Conservation (phyloP, 1,140 invertebrate genomes). For the Oncopodura yosiiana region DNA sequence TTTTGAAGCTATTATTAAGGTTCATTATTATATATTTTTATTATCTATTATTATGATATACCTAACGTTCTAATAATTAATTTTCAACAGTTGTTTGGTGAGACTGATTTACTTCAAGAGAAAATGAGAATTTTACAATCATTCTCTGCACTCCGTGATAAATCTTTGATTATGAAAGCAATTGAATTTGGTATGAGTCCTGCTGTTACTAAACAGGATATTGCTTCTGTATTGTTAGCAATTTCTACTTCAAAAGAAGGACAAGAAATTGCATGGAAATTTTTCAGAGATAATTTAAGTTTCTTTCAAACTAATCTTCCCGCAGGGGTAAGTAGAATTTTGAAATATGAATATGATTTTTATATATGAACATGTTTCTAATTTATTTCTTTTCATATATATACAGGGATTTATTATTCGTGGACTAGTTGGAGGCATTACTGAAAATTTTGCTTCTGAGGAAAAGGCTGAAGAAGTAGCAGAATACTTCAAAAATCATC, state of each 20-base stretch:
- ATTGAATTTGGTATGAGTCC: slow-evolving; percentile 49
- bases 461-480: slow-evolving; percentile 46
- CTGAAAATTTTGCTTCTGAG: slow-evolving; percentile 45
- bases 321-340: not conserved
- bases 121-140: slow-evolving; percentile 75
- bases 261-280: slow-evolving; percentile 47
- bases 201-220: slow-evolving; percentile 50
- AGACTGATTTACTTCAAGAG: slow-evolving; percentile 81
- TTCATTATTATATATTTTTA: not conserved
- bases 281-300: slow-evolving; percentile 44
- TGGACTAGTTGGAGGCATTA: slow-evolving; percentile 43
- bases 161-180: slow-evolving; percentile 58
- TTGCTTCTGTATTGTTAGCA: slow-evolving; percentile 42
- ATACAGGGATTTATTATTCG: slow-evolving; percentile 41
- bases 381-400: not conserved
- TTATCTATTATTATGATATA: not conserved
- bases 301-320: slow-evolving; percentile 13
- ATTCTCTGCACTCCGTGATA: slow-evolving; percentile 63
- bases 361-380: not conserved
- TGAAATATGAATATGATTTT: not conserved
- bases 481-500: slow-evolving; percentile 45
- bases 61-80: not conserved
- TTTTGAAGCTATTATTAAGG: not conserved
- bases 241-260: slow-evolving; percentile 42
- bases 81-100: slow-evolving; percentile 57